Evolutionary conservation across 2,113 vertebrate species (phyloP).

Genomic region (Eretmochelys imbricata): DNA sequence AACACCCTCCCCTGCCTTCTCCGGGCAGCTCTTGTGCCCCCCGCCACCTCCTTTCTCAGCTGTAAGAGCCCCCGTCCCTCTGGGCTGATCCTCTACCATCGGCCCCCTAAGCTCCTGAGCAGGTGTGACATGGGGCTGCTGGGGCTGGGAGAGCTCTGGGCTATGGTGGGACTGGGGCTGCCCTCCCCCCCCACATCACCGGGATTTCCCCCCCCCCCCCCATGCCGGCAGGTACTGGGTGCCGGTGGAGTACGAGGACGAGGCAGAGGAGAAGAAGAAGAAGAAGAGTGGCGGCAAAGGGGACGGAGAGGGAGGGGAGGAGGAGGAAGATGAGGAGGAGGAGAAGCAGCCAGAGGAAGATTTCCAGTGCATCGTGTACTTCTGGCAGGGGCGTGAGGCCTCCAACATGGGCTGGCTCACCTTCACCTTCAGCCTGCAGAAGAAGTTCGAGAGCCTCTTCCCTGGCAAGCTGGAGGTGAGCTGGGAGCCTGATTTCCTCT

Average conservation of each 20-base stretch:
- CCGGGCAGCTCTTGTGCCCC: accelerated
- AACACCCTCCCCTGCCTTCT: neutral
- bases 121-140: neutral
- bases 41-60: neutral
- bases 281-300: constrained; percentile 54
- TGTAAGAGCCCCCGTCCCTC: neutral
- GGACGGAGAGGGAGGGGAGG: constrained; percentile 46
- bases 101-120: accelerated
- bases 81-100: accelerated
- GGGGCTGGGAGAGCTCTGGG: neutral
- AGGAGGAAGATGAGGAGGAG: constrained; percentile 80
- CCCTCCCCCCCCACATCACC: neutral
- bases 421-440: constrained; percentile 98
- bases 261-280: constrained; percentile 73
- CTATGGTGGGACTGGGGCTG: neutral
- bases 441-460: constrained; percentile 98
- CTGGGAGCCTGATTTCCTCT: neutral
- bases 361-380: constrained; percentile 98
- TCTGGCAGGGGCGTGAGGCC: constrained; percentile 98
- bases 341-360: constrained; percentile 96
- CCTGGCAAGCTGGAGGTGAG: constrained; percentile 93
- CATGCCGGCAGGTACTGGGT: constrained; percentile 91
- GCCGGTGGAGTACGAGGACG: constrained; percentile 92
- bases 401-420: constrained; percentile 99
- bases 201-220: neutral